These are phyloP conservation scores for Capromys pilorides DNA, from an alignment of 2,797 vertebrate species.

Conservation along the genomic window DNA sequence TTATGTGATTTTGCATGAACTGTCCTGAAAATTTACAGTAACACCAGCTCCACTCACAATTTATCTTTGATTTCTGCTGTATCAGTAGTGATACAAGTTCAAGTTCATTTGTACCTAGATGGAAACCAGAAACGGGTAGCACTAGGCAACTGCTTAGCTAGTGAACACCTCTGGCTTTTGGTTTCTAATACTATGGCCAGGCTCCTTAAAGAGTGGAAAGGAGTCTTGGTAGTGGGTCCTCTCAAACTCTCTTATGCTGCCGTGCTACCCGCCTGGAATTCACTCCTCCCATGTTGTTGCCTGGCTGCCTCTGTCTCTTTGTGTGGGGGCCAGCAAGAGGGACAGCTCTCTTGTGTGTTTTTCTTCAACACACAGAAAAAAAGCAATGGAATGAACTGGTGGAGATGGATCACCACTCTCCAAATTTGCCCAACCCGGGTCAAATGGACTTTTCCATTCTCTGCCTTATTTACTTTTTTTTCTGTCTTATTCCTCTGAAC, in stretches of 20 bases:
- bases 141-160: background rate
- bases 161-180: background rate
- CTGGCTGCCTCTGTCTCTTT: background rate
- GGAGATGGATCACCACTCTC: background rate
- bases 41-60: background rate
- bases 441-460: background rate
- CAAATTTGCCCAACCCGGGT: background rate
- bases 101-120: conserved; percentile 15
- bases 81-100: background rate
- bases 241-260: background rate
- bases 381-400: background rate
- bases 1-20: background rate
- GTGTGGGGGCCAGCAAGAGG: background rate
- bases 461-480: background rate
- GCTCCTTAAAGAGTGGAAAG: background rate
- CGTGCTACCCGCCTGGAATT: background rate
- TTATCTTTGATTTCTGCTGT: background rate
- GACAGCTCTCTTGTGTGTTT: background rate
- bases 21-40: background rate
- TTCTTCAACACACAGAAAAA: background rate
- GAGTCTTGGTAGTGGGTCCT: background rate
- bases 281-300: background rate
- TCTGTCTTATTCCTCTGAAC: background rate
- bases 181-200: background rate
- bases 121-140: background rate